phyloP scores from a whole-genome alignment of 2,797 vertebrate species.

The Ambastaia sidthimunki region DNA sequence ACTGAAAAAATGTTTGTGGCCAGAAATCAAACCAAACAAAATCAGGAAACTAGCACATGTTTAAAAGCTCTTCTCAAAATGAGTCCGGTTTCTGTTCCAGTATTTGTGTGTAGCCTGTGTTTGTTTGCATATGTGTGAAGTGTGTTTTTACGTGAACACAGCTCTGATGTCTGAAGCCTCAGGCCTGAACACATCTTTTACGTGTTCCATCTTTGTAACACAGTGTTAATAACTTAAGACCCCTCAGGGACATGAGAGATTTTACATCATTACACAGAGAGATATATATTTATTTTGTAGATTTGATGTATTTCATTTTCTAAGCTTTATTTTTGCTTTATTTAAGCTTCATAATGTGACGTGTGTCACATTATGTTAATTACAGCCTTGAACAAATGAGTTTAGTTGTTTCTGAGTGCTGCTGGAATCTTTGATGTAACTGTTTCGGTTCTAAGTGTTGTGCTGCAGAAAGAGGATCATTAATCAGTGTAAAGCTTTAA shows the following conservation, averaged over 20 bases:
- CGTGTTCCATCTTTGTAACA: not conserved
- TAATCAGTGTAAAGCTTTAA: conserved; percentile 36
- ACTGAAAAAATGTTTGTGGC: not conserved
- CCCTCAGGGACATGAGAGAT: not conserved
- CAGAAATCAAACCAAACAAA: not conserved
- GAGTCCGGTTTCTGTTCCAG: not conserved
- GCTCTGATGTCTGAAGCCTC: not conserved
- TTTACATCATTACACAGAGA: conserved; percentile 20
- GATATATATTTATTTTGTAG: not conserved
- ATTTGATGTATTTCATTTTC: not conserved
- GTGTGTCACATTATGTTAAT: not conserved
- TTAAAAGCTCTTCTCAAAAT: not conserved
- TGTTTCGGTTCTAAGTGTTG: not conserved
- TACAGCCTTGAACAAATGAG: not conserved
- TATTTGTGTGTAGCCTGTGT: not conserved
- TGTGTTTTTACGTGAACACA: not conserved
- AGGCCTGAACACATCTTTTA: not conserved
- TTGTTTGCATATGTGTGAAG: conserved; percentile 3
- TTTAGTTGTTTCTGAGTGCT: not conserved
- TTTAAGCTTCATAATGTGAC: too few relatives aligned
- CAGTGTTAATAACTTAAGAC: not conserved
- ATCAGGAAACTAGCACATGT: not conserved
- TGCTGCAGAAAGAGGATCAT: conserved; percentile 20
- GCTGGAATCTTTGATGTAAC: not conserved
- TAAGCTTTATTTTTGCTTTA: not conserved